Base-by-base conservation (phyloP, 1,140 invertebrate species). In the Drosophila suzukii region DNA sequence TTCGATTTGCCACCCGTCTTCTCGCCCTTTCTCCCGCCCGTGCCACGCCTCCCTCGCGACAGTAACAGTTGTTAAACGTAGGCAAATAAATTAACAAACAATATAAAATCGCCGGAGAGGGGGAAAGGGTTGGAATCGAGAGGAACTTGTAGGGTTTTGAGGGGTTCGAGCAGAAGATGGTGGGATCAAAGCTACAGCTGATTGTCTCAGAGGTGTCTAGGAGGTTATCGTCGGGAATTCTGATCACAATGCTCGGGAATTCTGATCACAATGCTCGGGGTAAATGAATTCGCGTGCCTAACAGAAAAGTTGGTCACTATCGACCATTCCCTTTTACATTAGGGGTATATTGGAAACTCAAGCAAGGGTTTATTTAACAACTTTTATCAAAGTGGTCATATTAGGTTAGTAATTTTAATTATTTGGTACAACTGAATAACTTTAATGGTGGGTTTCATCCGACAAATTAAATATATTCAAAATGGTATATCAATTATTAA, bases 51-150 rank as follows among this genome's bases (percentile, higher is more conserved):
- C 12, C 62, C 30, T n/a, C 12, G n/a, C 6, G 32, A 11, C 43
- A 65, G 44, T 17, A 47, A 41, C 60, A 67, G 60, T 67, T 67
- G 63, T 66, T 67, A 36, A n/a, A 13, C 41, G 39, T 47, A 30
- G 39, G 39, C 46, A 20, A 70, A 58, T 71, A 56, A 72, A 72
- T 72, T 71, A 71, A 24, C 68, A 72, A 58, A 71, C 68, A 72
- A 68, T 68, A 38, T 56, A 41, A 13, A 24, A 47, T 34, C 34
- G 24, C 34, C 6, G 8, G 17, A 20, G 66, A 38, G n/a, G 34
- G 13, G 27, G 10, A 27, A 39, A 30, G 66, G 32, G 44, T 15
- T n/a, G 47, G 36, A 34, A 7, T 15, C 39, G 39, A n/a, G n/a
- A 1, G 2, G 39, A 15, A 44, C 15, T 11, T 4, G 10, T n/a